Conservation (phyloP, 2,888 invertebrate genomes). For the Aporophyla nigra region DNA sequence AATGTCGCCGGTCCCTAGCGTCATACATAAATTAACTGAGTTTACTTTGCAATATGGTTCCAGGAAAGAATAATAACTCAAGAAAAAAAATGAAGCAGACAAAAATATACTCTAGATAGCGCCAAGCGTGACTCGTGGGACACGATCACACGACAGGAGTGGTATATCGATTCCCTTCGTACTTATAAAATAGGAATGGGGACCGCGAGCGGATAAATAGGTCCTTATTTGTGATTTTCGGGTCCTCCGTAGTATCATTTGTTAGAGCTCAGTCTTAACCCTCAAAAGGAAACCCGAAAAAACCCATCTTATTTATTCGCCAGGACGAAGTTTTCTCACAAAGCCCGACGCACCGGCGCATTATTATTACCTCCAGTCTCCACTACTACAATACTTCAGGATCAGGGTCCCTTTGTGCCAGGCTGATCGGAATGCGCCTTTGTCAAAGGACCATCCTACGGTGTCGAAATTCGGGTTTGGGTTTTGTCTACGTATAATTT, state of each 20-base stretch:
- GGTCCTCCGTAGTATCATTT: slow-evolving; percentile 11
- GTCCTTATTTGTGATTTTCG: slow-evolving; percentile 38
- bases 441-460: slow-evolving; percentile 81
- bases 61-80: slow-evolving; percentile 63
- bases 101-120: slow-evolving; percentile 65
- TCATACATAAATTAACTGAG: slow-evolving; percentile 64
- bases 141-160: slow-evolving; percentile 71
- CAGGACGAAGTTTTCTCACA: slow-evolving; percentile 36
- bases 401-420: slow-evolving; percentile 70
- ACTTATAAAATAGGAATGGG: slow-evolving; percentile 58
- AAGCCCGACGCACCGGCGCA: slow-evolving; percentile 35
- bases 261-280: slow-evolving; percentile 7
- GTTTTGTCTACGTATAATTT: slow-evolving; percentile 88
- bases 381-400: slow-evolving; percentile 66
- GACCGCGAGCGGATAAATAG: slow-evolving; percentile 42
- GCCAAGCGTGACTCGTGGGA: slow-evolving; percentile 79
- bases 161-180: slow-evolving; percentile 76
- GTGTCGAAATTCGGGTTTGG: slow-evolving; percentile 81
- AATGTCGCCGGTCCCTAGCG: slow-evolving; percentile 57
- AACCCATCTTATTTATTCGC: slow-evolving; percentile 25
- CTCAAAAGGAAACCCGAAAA: slow-evolving; percentile 16
- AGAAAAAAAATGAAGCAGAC: slow-evolving; percentile 64
- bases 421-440: slow-evolving; percentile 83
- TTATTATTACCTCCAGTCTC: slow-evolving; percentile 58
- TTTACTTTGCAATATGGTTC: slow-evolving; percentile 63